Evolutionary conservation across 2,888 invertebrate species (phyloP).

Genomic region (Agrenia bidenticulata): DNA sequence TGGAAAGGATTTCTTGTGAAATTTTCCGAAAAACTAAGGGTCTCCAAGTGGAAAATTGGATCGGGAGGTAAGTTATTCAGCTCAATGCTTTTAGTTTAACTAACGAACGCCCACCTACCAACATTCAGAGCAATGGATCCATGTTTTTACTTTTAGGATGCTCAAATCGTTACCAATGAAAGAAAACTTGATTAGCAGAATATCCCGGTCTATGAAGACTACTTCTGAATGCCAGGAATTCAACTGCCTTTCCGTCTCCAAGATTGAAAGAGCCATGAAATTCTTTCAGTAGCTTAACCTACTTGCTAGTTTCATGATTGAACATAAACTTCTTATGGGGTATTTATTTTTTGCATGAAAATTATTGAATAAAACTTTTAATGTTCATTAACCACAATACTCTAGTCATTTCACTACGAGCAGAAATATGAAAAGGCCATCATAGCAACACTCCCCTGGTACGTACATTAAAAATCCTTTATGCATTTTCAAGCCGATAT

Average conservation of each 20-base stretch:
- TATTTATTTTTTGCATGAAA: no score
- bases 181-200: neutral
- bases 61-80: constrained; percentile 35
- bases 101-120: no score
- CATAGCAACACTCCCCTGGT: no score
- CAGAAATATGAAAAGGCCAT: no score
- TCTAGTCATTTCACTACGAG: no score
- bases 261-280: neutral
- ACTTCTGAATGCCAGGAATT: constrained; percentile 17
- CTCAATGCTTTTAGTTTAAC: no score
- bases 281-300: neutral
- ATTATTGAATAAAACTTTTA: no score
- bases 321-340: no score
- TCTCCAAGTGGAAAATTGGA: constrained; percentile 39
- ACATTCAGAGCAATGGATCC: neutral
- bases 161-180: neutral
- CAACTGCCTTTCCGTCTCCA: constrained; percentile 5
- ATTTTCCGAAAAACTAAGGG: constrained; percentile 35
- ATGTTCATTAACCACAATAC: no score
- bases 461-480: no score
- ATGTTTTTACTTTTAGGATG: neutral
- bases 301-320: no score
- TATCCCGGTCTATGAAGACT: constrained; percentile 12
- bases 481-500: no score
- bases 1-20: constrained; percentile 42